Conservation (phyloP, 2,888 invertebrate genomes). For the Saturnia pavonia region DNA sequence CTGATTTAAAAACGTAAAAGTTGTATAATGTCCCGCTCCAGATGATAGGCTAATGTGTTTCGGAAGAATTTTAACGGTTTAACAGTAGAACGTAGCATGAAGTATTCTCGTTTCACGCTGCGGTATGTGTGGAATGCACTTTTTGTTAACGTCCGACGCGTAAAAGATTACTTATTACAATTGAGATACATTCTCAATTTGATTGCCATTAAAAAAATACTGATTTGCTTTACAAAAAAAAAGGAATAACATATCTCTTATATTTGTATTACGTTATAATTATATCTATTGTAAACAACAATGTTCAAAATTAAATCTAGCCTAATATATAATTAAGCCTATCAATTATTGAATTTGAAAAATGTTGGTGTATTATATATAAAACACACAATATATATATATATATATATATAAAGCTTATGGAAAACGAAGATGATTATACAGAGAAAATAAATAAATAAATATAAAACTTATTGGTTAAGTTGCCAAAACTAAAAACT, state of each 20-base stretch:
- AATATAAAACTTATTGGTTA: too few species aligned
- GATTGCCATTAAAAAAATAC: constrained; percentile 46
- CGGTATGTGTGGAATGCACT: constrained; percentile 67
- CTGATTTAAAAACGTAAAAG: background rate
- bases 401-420: too few species aligned
- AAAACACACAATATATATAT: too few species aligned
- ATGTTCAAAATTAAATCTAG: background rate
- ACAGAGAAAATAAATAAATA: too few species aligned
- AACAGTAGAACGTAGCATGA: constrained; percentile 58
- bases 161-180: constrained; percentile 54
- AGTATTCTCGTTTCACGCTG: constrained; percentile 58
- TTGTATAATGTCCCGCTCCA: constrained; percentile 22
- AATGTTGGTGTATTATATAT: too few species aligned
- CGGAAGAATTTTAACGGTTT: constrained; percentile 67
- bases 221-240: background rate
- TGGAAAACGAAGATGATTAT: too few species aligned
- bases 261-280: background rate
- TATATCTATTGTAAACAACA: background rate
- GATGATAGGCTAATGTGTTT: constrained; percentile 39
- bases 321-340: too few species aligned
- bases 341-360: too few species aligned
- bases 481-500: too few species aligned
- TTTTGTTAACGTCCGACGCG: constrained; percentile 53
- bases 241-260: background rate
- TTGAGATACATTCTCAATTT: constrained; percentile 57